These are phyloP conservation scores for Ridgeia piscesae DNA, from an alignment of 1,140 invertebrate species.

Conservation along the genomic window DNA sequence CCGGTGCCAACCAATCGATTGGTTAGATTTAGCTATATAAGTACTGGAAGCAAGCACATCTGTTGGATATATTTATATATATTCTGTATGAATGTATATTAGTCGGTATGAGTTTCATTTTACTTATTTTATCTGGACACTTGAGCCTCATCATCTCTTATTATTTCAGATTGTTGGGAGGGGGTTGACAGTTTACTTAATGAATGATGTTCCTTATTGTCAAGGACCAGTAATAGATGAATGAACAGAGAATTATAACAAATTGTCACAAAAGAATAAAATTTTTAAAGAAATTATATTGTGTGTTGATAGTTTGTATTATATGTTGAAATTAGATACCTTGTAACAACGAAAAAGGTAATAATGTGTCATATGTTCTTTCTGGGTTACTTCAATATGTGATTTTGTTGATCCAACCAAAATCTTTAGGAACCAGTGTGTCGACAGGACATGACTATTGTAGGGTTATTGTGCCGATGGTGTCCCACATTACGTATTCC, in stretches of 20 bases:
- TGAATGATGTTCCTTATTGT: not conserved
- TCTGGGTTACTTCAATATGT: too few species aligned
- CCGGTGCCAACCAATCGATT: not conserved
- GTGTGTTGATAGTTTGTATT: not conserved
- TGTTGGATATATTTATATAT: slow-evolving; percentile 6
- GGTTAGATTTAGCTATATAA: not conserved
- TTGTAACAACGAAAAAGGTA: too few species aligned
- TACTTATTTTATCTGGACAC: slow-evolving; percentile 1
- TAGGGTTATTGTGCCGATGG: too few species aligned
- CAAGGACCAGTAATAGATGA: not conserved
- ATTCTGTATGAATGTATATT: not conserved
- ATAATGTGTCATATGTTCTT: too few species aligned
- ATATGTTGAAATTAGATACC: too few species aligned
- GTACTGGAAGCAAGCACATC: not conserved
- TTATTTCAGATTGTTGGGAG: not conserved
- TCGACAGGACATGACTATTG: too few species aligned
- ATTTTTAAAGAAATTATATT: not conserved
- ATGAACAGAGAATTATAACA: not conserved
- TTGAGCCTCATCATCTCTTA: not conserved
- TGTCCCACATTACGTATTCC: too few species aligned
- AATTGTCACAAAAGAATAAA: not conserved
- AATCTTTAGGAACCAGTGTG: too few species aligned
- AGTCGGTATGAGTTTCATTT: not conserved
- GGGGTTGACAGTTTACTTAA: not conserved
- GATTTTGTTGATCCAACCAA: too few species aligned